Evolutionary conservation across 1,140 invertebrate genomes (phyloP).

Genomic region (Eumaeus atala): DNA sequence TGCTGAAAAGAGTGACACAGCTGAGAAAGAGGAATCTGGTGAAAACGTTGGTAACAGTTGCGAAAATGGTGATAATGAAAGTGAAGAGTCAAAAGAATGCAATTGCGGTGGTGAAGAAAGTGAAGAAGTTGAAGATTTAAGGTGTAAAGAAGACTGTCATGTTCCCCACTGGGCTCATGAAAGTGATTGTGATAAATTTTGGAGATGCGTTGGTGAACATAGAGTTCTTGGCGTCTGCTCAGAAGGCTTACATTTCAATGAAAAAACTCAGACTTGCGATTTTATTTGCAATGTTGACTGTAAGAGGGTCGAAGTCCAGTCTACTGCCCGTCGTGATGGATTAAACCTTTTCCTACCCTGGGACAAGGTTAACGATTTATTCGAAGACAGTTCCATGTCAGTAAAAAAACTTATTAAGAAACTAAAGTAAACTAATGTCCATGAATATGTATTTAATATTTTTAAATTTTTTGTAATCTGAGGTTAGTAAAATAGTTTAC

Average conservation of each 20-base stretch:
- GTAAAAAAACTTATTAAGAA: conserved; percentile 1
- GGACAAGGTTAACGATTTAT: conserved; percentile 27
- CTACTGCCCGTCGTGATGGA: conserved; percentile 25
- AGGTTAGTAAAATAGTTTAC: too few relatives aligned
- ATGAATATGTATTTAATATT: too few relatives aligned
- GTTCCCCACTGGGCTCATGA: conserved; percentile 63
- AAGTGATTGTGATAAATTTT: conserved; percentile 75
- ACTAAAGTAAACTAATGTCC: not conserved
- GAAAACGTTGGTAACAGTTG: conserved; percentile 12
- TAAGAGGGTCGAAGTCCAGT: conserved; percentile 24
- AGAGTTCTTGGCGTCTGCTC: conserved; percentile 70
- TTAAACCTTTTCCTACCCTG: conserved; percentile 43
- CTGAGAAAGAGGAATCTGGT: not conserved
- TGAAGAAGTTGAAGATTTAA: conserved; percentile 10
- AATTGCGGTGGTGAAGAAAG: conserved; percentile 10
- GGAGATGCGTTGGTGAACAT: conserved; percentile 66
- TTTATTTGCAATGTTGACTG: conserved; percentile 43
- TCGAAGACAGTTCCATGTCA: conserved; percentile 10
- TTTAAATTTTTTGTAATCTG: too few relatives aligned
- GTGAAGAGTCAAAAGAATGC: not conserved
- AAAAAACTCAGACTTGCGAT: conserved; percentile 38
- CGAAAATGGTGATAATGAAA: conserved; percentile 12
- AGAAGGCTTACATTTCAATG: conserved; percentile 75
- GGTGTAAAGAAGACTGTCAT: conserved; percentile 32
- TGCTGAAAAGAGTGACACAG: not conserved